phyloP scores from a whole-genome alignment of 2,113 vertebrate genomes.

The Ibidorhyncha struthersii region DNA sequence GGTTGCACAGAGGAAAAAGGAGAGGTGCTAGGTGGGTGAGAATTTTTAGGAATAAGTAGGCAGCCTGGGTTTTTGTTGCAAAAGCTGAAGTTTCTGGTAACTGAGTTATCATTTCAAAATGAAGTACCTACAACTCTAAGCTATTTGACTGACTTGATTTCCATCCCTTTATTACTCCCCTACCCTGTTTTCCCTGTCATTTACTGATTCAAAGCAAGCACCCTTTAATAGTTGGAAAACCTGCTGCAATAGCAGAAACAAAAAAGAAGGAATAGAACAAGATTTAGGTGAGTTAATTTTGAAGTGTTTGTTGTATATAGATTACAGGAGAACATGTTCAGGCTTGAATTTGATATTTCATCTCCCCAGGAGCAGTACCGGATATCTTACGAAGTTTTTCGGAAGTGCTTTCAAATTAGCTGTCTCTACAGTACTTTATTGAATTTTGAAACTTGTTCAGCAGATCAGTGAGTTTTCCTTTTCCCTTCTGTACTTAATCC shows the following conservation, averaged over 20 bases:
- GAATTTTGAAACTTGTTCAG: background rate
- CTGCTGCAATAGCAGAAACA: background rate
- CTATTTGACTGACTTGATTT: background rate
- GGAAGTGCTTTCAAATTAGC: background rate
- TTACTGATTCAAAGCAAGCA: background rate
- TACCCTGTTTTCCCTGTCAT: background rate
- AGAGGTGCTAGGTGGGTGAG: background rate
- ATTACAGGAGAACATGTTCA: background rate
- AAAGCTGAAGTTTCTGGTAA: background rate
- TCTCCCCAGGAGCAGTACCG: background rate
- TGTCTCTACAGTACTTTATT: background rate
- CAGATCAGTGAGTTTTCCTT: background rate
- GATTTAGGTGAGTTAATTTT: background rate
- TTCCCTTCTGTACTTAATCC: background rate
- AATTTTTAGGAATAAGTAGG: background rate
- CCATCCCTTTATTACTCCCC: background rate
- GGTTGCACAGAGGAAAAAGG: background rate
- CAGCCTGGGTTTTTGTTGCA: background rate
- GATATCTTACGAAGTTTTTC: background rate
- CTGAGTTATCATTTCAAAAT: background rate
- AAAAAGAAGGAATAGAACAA: background rate
- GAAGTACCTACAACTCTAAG: background rate
- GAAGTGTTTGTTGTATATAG: background rate
- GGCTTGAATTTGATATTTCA: background rate
- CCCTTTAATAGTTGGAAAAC: background rate